Base-by-base conservation (phyloP, 2,797 vertebrate genomes). In the Onychomys torridus region DNA sequence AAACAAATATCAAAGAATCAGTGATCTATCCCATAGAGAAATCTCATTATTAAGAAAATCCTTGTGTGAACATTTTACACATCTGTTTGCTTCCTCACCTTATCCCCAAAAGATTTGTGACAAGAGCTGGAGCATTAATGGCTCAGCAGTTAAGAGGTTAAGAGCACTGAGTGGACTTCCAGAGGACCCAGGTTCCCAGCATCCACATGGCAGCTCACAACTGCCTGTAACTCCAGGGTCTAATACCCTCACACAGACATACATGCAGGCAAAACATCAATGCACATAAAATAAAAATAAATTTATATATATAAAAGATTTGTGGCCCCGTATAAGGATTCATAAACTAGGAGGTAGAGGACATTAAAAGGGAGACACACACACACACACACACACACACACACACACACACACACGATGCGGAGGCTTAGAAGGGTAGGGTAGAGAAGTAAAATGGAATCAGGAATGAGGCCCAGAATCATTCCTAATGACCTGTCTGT, bases 1-100 rank as follows among this genome's bases (percentile, higher is more conserved):
- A 93, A 71, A 73, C 27, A 93, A 85, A 87, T 65, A 55, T 92
- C 77, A 69, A 89, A 85, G 23, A 89, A 91, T 83, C 12, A 63
- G 16, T n/a, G 7, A 6, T 83, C n/a, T 67, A 19, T 46, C 37
- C 75, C 37, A 23, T n/a, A 57, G 71, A 87, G 59, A 83, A 86
- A 95, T 76, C 19, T 95, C 55, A 88, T 77, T 57, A 43, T 25
- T 57, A 69, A 43, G 34, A 37, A 95, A 86, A 91, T 77, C 27
- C 40, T 65, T 67, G 73, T 71, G 83, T 96, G 90, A n/a, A 75
- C 84, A 49, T 91, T 88, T 21, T 63, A 76, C 5, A 1, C 46
- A 8, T 55, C 27, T 90, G 79, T 78, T 91, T 93, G 82, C 96
- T 95, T 92, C 52, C 46, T 73, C 4, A 84, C 27, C 32, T 93